Percentiles rank a stretch among this genome's conserved stretches.
These are phyloP conservation scores for Trissoscelio sp. DNA, from an alignment of 2,888 invertebrate species.

Conservation along the genomic window DNA sequence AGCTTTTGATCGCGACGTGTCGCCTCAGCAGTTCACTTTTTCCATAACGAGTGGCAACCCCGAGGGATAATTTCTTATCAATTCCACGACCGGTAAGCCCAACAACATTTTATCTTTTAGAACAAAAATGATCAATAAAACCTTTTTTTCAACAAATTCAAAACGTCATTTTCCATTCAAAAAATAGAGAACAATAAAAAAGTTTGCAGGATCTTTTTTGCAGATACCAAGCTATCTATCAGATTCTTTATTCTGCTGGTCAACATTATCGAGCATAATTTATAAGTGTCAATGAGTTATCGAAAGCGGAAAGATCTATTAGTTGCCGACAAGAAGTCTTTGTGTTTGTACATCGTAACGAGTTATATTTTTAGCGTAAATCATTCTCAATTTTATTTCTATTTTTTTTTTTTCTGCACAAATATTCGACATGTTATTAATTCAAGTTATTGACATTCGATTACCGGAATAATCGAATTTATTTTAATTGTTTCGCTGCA, in stretches of 20 bases:
- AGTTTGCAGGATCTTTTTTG: no score
- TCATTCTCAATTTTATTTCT: no score
- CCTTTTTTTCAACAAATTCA: no score
- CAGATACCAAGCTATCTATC: conserved; percentile 4
- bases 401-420: no score
- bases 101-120: not conserved
- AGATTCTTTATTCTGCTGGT: conserved; percentile 62
- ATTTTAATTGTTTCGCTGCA: not conserved
- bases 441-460: not conserved
- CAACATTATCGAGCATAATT: conserved; percentile 68
- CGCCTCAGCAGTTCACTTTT: conserved; percentile 88
- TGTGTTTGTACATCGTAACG: conserved; percentile 15
- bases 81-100: conserved; percentile 90
- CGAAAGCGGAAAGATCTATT: conserved; percentile 54
- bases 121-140: no score
- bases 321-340: conserved; percentile 19
- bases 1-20: conserved; percentile 91
- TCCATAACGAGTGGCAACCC: conserved; percentile 96
- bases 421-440: not conserved
- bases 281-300: conserved; percentile 71
- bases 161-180: no score
- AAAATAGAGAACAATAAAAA: no score
- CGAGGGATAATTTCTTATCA: conserved; percentile 94
- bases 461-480: not conserved
- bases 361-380: not conserved